phyloP scores from a whole-genome alignment of 2,888 invertebrate species.

The Cenopis cana region DNA sequence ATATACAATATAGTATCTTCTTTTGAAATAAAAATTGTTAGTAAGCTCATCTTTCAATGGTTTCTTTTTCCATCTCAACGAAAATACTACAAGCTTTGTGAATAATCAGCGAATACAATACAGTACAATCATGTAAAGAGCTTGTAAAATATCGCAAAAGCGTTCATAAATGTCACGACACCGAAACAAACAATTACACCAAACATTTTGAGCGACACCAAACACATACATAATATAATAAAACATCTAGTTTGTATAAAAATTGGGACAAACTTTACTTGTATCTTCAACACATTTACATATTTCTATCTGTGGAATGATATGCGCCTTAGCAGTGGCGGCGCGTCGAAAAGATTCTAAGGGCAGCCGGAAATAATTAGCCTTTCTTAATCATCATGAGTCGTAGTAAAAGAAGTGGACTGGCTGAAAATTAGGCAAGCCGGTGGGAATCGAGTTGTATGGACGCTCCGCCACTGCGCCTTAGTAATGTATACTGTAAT shows the following conservation, averaged over 20 bases:
- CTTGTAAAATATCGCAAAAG: conserved; percentile 78
- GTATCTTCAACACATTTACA: conserved; percentile 9
- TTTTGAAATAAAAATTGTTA: no score
- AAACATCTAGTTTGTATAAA: conserved; percentile 40
- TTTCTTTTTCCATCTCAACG: background rate
- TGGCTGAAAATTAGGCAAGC: no score
- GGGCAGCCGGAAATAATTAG: no score
- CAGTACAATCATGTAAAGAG: conserved; percentile 38
- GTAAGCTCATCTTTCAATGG: no score
- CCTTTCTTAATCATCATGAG: no score
- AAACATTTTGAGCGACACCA: conserved; percentile 63
- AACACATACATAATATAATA: conserved; percentile 48
- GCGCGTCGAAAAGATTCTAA: no score
- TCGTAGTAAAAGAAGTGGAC: no score
- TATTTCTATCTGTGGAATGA: conserved; percentile 11
- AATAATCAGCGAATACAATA: conserved; percentile 22
- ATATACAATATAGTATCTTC: no score
- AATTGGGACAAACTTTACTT: conserved; percentile 22
- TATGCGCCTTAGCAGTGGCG: background rate
- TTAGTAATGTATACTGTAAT: no score
- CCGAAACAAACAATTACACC: conserved; percentile 74
- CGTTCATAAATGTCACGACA: conserved; percentile 79
- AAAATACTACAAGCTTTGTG: conserved; percentile 10
- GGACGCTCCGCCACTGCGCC: no score
- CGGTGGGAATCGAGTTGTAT: no score